These are phyloP conservation scores for Hyla sarda DNA, from an alignment of 2,113 vertebrate species.

Conservation along the genomic window DNA sequence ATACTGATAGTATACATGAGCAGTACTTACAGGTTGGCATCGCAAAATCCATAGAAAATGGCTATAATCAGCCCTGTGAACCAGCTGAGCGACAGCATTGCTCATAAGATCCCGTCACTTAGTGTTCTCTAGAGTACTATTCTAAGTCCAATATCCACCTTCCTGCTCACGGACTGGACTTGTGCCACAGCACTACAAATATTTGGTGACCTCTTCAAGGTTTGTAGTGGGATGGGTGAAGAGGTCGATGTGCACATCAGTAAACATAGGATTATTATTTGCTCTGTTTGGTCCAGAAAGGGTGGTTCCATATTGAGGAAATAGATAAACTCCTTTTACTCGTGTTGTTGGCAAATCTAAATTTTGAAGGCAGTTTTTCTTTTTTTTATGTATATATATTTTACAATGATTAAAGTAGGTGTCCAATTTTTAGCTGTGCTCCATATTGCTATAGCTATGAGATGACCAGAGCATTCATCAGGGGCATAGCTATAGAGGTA, in stretches of 20 bases:
- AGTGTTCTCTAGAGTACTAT: not conserved
- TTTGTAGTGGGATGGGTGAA: not conserved
- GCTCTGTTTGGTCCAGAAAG: not conserved
- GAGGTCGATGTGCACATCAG: not conserved
- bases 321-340: too few relatives aligned
- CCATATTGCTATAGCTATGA: too few relatives aligned
- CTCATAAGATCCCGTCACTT: not conserved
- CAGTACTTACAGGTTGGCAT: not conserved
- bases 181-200: not conserved
- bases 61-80: not conserved
- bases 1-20: not conserved
- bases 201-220: slow-evolving; percentile 4
- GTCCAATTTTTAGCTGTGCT: too few relatives aligned
- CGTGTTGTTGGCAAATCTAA: too few relatives aligned
- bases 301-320: not conserved
- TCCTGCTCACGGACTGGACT: not conserved
- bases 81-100: not conserved
- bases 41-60: not conserved
- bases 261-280: not conserved
- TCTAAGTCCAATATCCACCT: not conserved
- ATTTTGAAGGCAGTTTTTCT: too few relatives aligned
- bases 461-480: too few relatives aligned
- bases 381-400: too few relatives aligned
- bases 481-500: too few relatives aligned
- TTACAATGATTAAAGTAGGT: too few relatives aligned